These are phyloP conservation scores for Chloroclysta siterata DNA, from an alignment of 2,888 invertebrate species.

Conservation along the genomic window DNA sequence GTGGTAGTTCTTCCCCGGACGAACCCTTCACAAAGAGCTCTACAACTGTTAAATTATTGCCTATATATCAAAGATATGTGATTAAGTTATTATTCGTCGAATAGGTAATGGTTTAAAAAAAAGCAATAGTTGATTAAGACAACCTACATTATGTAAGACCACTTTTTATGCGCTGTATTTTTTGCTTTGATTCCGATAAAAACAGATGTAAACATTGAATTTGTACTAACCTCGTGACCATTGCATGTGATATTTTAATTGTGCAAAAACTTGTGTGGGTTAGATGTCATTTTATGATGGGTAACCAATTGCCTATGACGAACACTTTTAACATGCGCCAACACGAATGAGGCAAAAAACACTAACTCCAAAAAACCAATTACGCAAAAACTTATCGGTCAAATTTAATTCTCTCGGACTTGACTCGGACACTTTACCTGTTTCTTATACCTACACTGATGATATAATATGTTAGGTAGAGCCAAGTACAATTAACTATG, in stretches of 20 bases:
- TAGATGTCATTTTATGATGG: conserved; percentile 8
- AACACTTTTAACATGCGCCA: conserved; percentile 5
- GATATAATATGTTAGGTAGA: neutral
- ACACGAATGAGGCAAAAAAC: neutral
- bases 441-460: neutral
- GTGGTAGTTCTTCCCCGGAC: too few relatives aligned
- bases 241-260: conserved; percentile 14
- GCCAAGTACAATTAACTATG: neutral
- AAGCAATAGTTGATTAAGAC: neutral
- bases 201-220: conserved; percentile 3
- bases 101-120: neutral
- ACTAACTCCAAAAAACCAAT: neutral
- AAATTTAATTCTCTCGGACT: neutral
- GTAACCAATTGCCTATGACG: conserved; percentile 2
- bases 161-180: conserved; percentile 2
- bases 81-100: conserved; percentile 1
- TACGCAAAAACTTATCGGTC: conserved; percentile 2
- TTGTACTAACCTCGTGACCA: conserved; percentile 1
- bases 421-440: neutral
- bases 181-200: conserved; percentile 3
- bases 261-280: conserved; percentile 18
- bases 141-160: neutral
- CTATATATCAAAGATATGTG: neutral
- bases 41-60: too few relatives aligned
- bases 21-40: too few relatives aligned